Percentiles rank a stretch among this genome's conserved stretches.
Evolutionary conservation across 2,888 invertebrate genomes (phyloP).

Genomic region (Deladenus siricidicola): DNA sequence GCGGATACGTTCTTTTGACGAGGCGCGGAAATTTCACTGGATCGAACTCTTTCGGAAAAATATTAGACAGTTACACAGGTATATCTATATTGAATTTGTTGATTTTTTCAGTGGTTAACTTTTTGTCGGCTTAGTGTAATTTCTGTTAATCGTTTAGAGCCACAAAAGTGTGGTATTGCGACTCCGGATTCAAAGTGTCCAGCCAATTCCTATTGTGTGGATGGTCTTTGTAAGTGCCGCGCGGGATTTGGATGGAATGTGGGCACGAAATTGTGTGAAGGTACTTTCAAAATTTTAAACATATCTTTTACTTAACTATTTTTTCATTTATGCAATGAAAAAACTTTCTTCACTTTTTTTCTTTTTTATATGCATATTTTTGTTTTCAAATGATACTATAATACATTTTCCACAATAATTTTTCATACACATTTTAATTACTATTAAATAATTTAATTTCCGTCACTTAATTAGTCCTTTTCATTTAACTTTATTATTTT

Average conservation of each 20-base stretch:
- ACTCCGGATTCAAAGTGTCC: constrained; percentile 28
- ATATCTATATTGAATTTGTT: constrained; percentile 3
- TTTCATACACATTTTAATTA: neutral
- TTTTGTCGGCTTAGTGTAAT: neutral
- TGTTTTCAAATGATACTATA: neutral
- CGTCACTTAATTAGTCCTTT: neutral
- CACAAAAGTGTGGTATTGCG: constrained; percentile 2
- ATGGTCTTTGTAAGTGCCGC: constrained; percentile 38
- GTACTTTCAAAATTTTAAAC: constrained; percentile 20
- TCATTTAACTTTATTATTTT: too few species aligned
- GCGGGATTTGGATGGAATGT: constrained; percentile 43
- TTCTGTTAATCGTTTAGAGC: constrained; percentile 1
- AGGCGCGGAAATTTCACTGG: constrained; percentile 8
- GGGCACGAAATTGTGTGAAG: constrained; percentile 34
- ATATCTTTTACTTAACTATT: too few species aligned
- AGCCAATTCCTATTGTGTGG: constrained; percentile 38
- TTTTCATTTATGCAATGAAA: too few species aligned
- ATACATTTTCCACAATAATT: neutral
- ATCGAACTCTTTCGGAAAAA: neutral
- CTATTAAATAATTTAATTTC: constrained; percentile 8
- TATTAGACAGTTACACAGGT: constrained; percentile 3
- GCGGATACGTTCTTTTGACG: constrained; percentile 15
- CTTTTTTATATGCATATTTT: neutral
- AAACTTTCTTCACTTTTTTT: too few species aligned
- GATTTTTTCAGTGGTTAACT: neutral